A percentile compares a stretch with the other conserved stretches of the same genome.
Evolutionary conservation across 2,113 vertebrate species (phyloP).

Genomic region (Rhadina sibilatrix): DNA sequence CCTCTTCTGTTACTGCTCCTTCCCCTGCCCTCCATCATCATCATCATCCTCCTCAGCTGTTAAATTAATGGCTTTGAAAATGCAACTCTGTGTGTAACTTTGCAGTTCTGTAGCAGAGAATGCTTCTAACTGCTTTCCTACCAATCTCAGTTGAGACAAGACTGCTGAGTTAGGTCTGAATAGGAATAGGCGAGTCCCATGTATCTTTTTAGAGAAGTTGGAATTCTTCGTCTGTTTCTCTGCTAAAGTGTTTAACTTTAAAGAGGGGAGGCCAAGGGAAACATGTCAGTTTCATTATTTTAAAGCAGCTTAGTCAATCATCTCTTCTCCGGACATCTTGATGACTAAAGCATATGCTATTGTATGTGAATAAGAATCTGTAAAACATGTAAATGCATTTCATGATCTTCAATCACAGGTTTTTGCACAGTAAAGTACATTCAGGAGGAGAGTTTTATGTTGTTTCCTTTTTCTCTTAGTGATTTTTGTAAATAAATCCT

Average conservation of each 20-base stretch:
- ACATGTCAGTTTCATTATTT: not conserved
- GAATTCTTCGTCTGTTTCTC: not conserved
- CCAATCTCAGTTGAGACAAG: not conserved
- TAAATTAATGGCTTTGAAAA: not conserved
- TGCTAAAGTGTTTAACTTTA: not conserved
- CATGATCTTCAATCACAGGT: not conserved
- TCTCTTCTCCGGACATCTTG: not conserved
- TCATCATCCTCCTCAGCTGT: not conserved
- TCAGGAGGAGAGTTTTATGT: not conserved
- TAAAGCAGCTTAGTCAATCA: not conserved
- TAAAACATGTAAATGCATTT: slow-evolving; percentile 16
- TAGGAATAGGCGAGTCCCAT: not conserved
- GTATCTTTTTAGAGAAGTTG: not conserved
- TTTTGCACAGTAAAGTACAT: not conserved
- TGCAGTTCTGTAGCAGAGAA: not conserved
- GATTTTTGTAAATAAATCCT: slow-evolving; percentile 70
- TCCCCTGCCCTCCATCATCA: not conserved
- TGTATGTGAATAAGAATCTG: not conserved
- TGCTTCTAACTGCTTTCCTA: not conserved
- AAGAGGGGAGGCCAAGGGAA: not conserved
- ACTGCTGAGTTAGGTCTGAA: not conserved
- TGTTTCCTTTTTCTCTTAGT: not conserved
- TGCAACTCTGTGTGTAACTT: not conserved
- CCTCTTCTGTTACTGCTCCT: not conserved
- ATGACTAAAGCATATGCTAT: not conserved